Base-by-base conservation (phyloP, 2,797 vertebrate species). In the Dendrocincla tyrannina region DNA sequence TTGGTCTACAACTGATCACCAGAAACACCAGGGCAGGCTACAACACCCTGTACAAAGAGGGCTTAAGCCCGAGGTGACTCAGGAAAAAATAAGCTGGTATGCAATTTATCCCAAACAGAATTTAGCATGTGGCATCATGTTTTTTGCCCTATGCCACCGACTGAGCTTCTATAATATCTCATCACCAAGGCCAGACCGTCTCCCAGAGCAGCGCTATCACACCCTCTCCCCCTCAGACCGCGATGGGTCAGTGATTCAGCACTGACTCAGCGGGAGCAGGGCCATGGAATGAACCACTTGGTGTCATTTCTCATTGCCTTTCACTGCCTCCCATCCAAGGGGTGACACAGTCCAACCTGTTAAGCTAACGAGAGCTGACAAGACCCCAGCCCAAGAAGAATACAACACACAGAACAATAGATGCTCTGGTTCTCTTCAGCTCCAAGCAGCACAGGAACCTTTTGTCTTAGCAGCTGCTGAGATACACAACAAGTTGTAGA, bases 401-500 rank as follows among this genome's bases (percentile, higher is more conserved):
- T 93, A 93, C 95, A 93, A 58, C 46, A 14, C 17, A 75, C 33
- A 35, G 83, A 91, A 94, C 77, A 59, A 91, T 28, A 94, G 93
- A 70, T 19, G 30, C 77, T 96, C 92, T 89, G 89, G 78, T 91
- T 95, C 96, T 91, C 55, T 56, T 94, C 72, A 92, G 92, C 96
- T 84, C 85, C 85, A 93, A 72, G 49, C 87, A 95, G 95, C 88
- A 85, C 93, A 97, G 92, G 93, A 97, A 96, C 93, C 86, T 97
- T 96, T 96, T 94, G 95, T 96, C 96, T 95, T 72, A 95, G 88
- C 86, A 93, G 87, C 82, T 91, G 94, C 97, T 50, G 68, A 88
- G 91, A 96, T 59, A 56, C 25, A 74, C 63, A 70, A 90, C 93
- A 95, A 96, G 94, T 76, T 1, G 1, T 30, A 93, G 77, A 85